Conservation (phyloP, 2,888 invertebrate genomes). For the Pinctada fucata region DNA sequence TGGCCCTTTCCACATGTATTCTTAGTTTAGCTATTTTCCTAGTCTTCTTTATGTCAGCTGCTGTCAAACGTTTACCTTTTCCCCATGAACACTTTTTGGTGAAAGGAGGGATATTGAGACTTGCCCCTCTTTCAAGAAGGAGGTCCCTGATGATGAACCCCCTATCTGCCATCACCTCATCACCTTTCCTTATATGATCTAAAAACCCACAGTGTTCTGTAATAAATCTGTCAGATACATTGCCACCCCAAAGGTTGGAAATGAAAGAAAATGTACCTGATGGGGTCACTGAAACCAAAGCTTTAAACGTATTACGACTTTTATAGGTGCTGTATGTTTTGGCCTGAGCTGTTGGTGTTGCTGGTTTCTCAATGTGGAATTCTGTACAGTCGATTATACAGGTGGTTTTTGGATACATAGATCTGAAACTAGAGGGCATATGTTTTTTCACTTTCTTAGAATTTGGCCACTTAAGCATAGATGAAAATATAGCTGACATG, state of each 20-base stretch:
- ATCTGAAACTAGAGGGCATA: conserved; percentile 18
- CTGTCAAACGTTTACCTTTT: conserved; percentile 23
- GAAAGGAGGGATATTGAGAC: conserved; percentile 22
- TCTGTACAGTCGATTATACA: conserved; percentile 35
- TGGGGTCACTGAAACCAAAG: conserved; percentile 22
- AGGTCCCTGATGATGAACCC: conserved; percentile 20
- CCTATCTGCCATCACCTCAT: conserved; percentile 22
- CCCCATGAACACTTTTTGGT: conserved; percentile 23
- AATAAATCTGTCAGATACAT: conserved; percentile 28
- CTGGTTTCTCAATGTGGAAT: conserved; percentile 18
- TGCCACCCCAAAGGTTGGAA: conserved; percentile 24
- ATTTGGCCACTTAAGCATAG: conserved; percentile 26
- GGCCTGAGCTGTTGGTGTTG: conserved; percentile 5
- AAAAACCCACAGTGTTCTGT: conserved; percentile 15
- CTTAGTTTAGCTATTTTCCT: conserved; percentile 14
- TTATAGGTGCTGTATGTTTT: conserved; percentile 24
- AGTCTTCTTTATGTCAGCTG: conserved; percentile 13
- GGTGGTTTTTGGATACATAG: conserved; percentile 22
- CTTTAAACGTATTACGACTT: conserved; percentile 23
- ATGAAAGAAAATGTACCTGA: conserved; percentile 25
- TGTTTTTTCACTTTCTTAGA: conserved; percentile 5
- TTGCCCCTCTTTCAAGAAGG: conserved; percentile 7
- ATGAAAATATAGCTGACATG: conserved; percentile 17
- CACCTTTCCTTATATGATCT: conserved; percentile 10
- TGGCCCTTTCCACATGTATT: conserved; percentile 25